Conservation (phyloP, 2,113 vertebrate species). For the Elephas maximus region DNA sequence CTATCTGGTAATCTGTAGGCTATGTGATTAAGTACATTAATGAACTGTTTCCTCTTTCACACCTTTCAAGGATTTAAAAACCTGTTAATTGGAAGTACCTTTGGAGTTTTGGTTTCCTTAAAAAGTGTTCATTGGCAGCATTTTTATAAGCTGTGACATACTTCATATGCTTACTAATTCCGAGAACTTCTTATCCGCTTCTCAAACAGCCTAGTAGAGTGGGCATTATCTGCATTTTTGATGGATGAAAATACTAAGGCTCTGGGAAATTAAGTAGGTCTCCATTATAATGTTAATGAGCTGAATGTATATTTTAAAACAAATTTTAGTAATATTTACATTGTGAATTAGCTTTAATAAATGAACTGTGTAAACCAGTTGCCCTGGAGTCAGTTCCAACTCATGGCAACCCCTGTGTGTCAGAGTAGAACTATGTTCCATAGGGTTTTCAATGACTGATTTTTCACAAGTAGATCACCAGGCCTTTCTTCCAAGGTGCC, state of each 20-base stretch:
- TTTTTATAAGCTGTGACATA: neutral
- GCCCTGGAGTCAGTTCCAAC: no score
- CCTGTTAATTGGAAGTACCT: neutral
- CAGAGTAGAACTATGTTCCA: no score
- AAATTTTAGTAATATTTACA: no score
- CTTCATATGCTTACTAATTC: neutral
- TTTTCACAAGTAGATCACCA: no score
- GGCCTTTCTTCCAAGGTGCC: no score
- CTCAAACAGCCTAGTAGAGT: neutral
- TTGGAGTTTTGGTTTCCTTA: slow-evolving; percentile 46
- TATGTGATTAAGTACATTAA: neutral
- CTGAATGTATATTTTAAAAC: neutral
- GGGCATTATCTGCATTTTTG: neutral
- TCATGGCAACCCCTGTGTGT: no score
- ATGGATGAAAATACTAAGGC: neutral
- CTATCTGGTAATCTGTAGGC: neutral
- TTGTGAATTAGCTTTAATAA: no score
- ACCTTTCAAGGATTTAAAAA: slow-evolving; percentile 9
- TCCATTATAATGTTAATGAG: neutral
- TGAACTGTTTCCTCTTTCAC: slow-evolving; percentile 4
- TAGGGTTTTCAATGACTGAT: no score
- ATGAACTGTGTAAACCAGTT: no score
- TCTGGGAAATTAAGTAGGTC: neutral
- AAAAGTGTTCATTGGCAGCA: neutral
- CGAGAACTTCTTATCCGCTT: neutral